These are phyloP conservation scores for Cebidichthys violaceus DNA, from an alignment of 2,113 vertebrate species.

Conservation along the genomic window DNA sequence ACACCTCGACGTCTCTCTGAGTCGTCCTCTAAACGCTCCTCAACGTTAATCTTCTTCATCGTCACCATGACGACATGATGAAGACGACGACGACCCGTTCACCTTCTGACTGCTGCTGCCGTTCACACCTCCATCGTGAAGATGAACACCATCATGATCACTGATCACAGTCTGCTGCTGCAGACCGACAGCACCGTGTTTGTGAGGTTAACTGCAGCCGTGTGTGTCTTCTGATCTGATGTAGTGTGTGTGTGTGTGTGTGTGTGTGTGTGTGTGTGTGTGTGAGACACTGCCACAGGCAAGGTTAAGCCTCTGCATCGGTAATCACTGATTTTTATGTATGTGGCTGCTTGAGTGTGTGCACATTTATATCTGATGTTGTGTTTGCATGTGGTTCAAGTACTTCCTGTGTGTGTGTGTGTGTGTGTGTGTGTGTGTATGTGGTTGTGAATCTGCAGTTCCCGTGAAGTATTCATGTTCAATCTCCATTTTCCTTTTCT, in stretches of 20 bases:
- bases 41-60: no score
- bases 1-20: no score
- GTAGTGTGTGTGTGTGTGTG: neutral
- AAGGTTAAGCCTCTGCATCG: conserved; percentile 2
- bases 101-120: no score
- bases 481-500: conserved; percentile 40
- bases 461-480: conserved; percentile 28
- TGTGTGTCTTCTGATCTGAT: no score
- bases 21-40: no score
- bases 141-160: no score
- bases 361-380: conserved; percentile 1
- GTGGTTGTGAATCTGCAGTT: conserved; percentile 18
- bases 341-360: conserved; percentile 18
- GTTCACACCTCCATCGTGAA: no score
- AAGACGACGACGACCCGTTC: no score
- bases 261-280: conserved; percentile 11
- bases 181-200: no score
- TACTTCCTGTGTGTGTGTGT: neutral
- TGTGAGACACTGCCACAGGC: neutral
- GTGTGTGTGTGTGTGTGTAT: neutral
- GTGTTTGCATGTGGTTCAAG: neutral
- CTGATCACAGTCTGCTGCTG: no score
- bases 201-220: no score
- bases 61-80: no score
- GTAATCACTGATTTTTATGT: conserved; percentile 38